A percentile compares a stretch with the other conserved stretches of the same genome.
Conservation (phyloP, 1,140 invertebrate genomes). For the Muscidifurax raptorellus region DNA sequence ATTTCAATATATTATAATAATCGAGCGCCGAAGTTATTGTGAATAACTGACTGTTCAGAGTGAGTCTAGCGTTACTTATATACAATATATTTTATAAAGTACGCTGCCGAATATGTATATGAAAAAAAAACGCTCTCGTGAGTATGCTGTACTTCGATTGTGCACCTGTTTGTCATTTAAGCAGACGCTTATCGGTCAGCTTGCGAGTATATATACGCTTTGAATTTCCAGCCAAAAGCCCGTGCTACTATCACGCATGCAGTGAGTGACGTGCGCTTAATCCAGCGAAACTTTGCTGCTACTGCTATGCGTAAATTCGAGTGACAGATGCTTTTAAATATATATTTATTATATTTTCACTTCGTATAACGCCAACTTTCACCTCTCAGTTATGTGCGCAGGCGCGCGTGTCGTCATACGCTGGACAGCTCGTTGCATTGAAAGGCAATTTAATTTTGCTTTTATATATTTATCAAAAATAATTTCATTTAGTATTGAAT, state of each 20-base stretch:
- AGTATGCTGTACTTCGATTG: background rate
- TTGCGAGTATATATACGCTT: background rate
- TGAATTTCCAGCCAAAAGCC: slow-evolving; percentile 17
- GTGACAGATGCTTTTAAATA: slow-evolving; percentile 24
- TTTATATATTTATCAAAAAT: background rate
- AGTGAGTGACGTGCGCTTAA: slow-evolving; percentile 15
- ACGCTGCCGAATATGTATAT: background rate
- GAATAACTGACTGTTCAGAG: no score
- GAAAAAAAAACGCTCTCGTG: background rate
- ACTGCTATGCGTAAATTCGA: background rate
- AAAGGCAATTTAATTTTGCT: background rate
- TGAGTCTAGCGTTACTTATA: no score
- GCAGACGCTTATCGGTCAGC: slow-evolving; percentile 15
- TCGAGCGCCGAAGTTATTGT: no score
- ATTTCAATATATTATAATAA: no score
- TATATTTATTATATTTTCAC: slow-evolving; percentile 27
- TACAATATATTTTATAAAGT: no score
- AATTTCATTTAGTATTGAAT: background rate
- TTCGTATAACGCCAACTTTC: background rate
- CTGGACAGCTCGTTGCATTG: background rate
- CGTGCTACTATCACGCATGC: background rate
- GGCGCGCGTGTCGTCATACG: no score
- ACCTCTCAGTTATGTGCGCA: background rate
- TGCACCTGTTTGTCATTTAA: slow-evolving; percentile 14
- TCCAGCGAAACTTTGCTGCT: slow-evolving; percentile 13